Evolutionary conservation across 2,888 invertebrate genomes (phyloP), one percentile per base, ranked within the genome.

Genomic region (Silvanus unidentatus): DNA sequence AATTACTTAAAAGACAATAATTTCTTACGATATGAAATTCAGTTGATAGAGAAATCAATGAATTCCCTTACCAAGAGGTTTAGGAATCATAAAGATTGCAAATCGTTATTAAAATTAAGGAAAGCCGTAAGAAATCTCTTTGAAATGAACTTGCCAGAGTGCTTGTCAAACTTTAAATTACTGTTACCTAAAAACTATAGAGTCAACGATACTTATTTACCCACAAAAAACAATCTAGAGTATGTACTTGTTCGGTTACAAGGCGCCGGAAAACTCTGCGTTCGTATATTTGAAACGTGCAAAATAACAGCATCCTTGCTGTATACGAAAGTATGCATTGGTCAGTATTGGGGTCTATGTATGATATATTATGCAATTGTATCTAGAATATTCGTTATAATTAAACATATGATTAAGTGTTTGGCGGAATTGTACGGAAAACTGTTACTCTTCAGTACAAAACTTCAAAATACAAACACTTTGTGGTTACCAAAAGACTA

Each of bases 61-160:
- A 67, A 71, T 1, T 43, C 72, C 22, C 53, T 75, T 69, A 74
- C 74, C 54, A 63, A 61, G 34, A 74, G 74, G 60, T 71, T 74
- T 54, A 63, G 74, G 35, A 64, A 53, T 27, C 73, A 73, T 28
- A 74, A 73, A 48, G 73, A 73, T 9, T 57, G 74, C 3, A 73
- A 72, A 52, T 58, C 60, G 15, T 67, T 74, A 66, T 67, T 68
- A 47, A 73, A 72, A 59, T 58, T 71, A 0, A 73, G 72, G 44
- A 63, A 65, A 50, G 65, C 67, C 1, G 52, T 75, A 43, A 53
- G 68, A 1, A 70, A 69, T 44, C 73, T 70, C 54, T 57, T 71
- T 11, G 54, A 60, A 14, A 52, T 73, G 32, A 53, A 65, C 15
- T 48, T 75, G 2, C 47, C 58, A 15, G 61, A 58, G 16, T 62